Evolutionary conservation across 2,797 vertebrate species (phyloP).

Genomic region (Peromyscus eremicus): DNA sequence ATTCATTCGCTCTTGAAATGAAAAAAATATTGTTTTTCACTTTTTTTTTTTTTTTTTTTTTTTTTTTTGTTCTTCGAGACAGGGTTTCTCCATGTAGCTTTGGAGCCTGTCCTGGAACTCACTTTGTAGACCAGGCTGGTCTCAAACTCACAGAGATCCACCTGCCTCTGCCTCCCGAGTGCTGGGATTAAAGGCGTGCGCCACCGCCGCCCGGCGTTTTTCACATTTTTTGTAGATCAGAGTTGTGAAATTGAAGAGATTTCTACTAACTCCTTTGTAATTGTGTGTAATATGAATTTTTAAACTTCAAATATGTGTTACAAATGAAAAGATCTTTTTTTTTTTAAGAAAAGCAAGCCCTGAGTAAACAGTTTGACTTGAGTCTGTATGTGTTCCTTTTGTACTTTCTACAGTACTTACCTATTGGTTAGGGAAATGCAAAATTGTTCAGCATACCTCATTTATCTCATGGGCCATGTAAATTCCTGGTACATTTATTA

Average conservation of each 20-base stretch:
- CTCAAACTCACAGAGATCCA: too few species aligned
- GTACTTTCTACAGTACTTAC: background rate
- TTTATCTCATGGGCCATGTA: background rate
- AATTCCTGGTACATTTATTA: background rate
- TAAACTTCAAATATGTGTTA: background rate
- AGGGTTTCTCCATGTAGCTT: too few species aligned
- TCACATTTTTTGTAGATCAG: background rate
- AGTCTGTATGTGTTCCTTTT: background rate
- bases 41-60: too few species aligned
- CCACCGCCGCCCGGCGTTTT: too few species aligned
- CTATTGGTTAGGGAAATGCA: background rate
- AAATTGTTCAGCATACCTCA: background rate
- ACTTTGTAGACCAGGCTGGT: too few species aligned
- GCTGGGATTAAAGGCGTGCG: too few species aligned
- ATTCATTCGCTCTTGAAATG: conserved; percentile 4
- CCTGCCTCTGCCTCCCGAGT: too few species aligned
- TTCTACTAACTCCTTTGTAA: conserved; percentile 32
- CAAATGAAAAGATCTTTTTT: too few species aligned
- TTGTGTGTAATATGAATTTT: background rate
- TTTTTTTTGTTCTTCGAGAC: too few species aligned
- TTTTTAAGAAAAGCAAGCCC: background rate
- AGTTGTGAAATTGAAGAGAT: conserved; percentile 4
- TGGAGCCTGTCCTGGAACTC: too few species aligned
- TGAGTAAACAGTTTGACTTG: conserved; percentile 14
- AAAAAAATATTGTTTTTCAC: conserved; percentile 12